Conservation (phyloP, 2,797 vertebrate species). For the Brachyrhaphis roseni region DNA sequence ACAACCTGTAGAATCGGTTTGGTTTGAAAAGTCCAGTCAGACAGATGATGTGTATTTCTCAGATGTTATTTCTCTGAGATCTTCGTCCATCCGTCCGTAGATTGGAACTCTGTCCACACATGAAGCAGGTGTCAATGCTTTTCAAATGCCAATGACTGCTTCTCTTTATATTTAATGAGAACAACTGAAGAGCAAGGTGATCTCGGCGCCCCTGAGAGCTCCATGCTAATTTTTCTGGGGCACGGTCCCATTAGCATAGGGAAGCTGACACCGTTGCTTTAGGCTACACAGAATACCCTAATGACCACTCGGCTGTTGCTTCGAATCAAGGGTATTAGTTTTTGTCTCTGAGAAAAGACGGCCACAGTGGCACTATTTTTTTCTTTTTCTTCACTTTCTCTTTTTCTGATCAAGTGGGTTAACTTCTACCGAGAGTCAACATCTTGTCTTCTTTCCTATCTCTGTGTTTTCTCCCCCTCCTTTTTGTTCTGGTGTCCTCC, state of each 20-base stretch:
- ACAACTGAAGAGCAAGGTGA: constrained; percentile 87
- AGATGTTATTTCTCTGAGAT: neutral
- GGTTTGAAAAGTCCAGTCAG: neutral
- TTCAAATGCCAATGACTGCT: constrained; percentile 49
- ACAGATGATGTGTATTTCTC: neutral
- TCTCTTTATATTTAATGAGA: constrained; percentile 67
- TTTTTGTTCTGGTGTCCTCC: constrained; percentile 30
- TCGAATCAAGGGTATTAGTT: constrained; percentile 76
- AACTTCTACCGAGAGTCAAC: constrained; percentile 57
- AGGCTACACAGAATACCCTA: constrained; percentile 86
- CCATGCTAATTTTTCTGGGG: constrained; percentile 91
- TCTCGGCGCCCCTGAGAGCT: constrained; percentile 87
- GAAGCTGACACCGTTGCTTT: constrained; percentile 89
- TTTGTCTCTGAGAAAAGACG: constrained; percentile 72
- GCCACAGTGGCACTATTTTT: constrained; percentile 78
- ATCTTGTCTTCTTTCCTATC: constrained; percentile 40
- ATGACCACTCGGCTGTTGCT: constrained; percentile 87
- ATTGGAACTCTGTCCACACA: neutral
- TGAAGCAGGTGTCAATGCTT: constrained; percentile 34
- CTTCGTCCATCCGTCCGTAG: neutral
- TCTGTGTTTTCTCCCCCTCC: constrained; percentile 27
- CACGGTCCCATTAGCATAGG: constrained; percentile 93
- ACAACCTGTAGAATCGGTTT: neutral
- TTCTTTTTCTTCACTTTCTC: constrained; percentile 1
- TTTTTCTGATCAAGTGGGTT: constrained; percentile 29